Base-by-base conservation (phyloP, 2,113 vertebrate species). In the Entosphenus tridentatus region DNA sequence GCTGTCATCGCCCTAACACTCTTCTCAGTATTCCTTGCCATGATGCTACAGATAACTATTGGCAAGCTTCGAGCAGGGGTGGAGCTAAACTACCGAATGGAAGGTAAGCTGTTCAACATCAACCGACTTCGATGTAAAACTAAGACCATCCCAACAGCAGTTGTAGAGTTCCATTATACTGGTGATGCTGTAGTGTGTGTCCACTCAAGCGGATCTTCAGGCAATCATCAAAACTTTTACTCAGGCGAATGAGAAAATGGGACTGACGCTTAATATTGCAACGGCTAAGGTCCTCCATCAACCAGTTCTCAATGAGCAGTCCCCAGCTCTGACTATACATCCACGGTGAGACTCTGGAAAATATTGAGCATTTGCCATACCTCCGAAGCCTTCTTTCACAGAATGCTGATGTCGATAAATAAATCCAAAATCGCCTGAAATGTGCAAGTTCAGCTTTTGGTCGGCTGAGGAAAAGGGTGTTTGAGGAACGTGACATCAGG, bases 361-460 rank as follows among this genome's bases (percentile, higher is more conserved):
- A 65, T 21, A 65, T 65, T 9, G 62, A 65, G 62, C 21, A 10
- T 65, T n/a, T 65, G 9, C 62, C 8, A 65, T 65, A 65, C 62
- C 62, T 65, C 62, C 2, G 62, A 65, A 11, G 62, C 10, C n/a
- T 16, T 65, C 2, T 65, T 65, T 65, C 8, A 11, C 62, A 65
- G 62, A 65, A 65, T n/a, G 10, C 21, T 65, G 62, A 65, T 65
- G 21, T 11, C 21, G n/a, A 65, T 11, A 21, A 65, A 65, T 8
- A 65, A 65, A 65, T 65, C 62, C 62, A 65, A 65, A n/a, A 65
- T 65, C 62, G 21, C 62, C 62, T 65, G 9, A 65, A 65, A 65
- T 65, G 62, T 65, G 62, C 62, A 65, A 65, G 21, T 65, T n/a
- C 62, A 65, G 62, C 62, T 21, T 65, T 11, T 11, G 62, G 62